Base-by-base conservation (phyloP, 1,140 invertebrate genomes). In the Cydia pomonella region DNA sequence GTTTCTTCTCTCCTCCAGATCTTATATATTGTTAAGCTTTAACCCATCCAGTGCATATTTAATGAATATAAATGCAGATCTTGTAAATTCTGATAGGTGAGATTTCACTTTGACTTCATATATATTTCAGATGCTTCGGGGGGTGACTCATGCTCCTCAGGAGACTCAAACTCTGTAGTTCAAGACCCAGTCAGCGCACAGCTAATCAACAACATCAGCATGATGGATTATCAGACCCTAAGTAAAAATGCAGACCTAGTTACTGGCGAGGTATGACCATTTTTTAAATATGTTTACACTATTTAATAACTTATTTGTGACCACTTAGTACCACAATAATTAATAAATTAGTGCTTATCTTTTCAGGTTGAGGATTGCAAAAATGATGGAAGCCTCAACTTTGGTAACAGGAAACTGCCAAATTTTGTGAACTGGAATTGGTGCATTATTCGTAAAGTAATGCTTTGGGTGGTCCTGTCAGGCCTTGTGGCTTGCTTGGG, bases 371-470 rank as follows among this genome's bases (percentile, higher is more conserved):
- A 93, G 82, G 82, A 86, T 76, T 84, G 87, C 53, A 93, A 93
- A 77, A 77, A 90, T 7, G 88, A 92, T 84, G 90, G 92, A n/a
- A 89, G 83, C 72, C 76, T 89, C 38, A 86, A 84, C 79, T 73
- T 83, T 21, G 87, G 78, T 47, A 85, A 89, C 53, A 85, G 88
- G 76, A 93, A 93, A 77, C 78, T 93, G 64, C 94, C 94, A 13
- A 88, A 80, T 76, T 97, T 97, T 84, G 95, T 96, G 76, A 95
- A 95, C 71, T 97, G 96, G 96, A 97, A 97, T 85, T 97, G 96
- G 96, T 94, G 94, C 1, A 77, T 97, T 0, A 97, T 97, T 76
- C 92, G 96, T 72, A 96, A 96, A 84, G 92, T 95, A 41, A 95
- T 96, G 63, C 94, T 96, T 73, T 97, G 96, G 94, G 89, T 95